Evolutionary conservation across 2,113 vertebrate species (phyloP).

Genomic region (Natator depressus): DNA sequence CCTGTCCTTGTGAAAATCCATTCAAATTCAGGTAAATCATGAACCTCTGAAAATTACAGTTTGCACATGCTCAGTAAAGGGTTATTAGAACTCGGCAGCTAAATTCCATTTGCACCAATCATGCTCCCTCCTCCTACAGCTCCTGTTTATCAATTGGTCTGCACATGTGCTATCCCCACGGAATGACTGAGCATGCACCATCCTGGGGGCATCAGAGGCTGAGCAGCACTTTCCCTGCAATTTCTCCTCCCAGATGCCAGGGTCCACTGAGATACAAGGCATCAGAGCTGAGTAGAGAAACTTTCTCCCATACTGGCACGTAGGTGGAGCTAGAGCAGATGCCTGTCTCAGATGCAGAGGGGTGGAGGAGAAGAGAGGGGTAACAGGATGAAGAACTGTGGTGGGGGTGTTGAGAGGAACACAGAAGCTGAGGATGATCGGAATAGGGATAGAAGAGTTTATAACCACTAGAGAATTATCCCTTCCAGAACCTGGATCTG

Average conservation of each 20-base stretch:
- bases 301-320: neutral
- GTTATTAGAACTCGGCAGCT: constrained; percentile 20
- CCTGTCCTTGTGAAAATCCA: neutral
- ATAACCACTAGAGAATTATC: no score
- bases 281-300: neutral
- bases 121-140: neutral
- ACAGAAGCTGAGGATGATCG: no score
- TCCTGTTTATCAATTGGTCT: neutral
- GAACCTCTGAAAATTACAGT: neutral
- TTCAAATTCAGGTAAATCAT: neutral
- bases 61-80: neutral
- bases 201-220: neutral
- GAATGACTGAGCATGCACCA: neutral
- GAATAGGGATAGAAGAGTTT: no score
- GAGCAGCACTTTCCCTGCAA: neutral
- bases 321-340: neutral
- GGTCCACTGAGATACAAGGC: no score
- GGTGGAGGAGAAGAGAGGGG: neutral
- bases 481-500: no score
- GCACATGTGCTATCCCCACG: neutral
- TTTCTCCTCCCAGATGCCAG: neutral
- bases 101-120: constrained; percentile 8
- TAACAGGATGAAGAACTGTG: neutral
- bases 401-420: no score
- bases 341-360: neutral